Conservation (phyloP, 2,888 invertebrate species). For the Phaedon cochleariae region DNA sequence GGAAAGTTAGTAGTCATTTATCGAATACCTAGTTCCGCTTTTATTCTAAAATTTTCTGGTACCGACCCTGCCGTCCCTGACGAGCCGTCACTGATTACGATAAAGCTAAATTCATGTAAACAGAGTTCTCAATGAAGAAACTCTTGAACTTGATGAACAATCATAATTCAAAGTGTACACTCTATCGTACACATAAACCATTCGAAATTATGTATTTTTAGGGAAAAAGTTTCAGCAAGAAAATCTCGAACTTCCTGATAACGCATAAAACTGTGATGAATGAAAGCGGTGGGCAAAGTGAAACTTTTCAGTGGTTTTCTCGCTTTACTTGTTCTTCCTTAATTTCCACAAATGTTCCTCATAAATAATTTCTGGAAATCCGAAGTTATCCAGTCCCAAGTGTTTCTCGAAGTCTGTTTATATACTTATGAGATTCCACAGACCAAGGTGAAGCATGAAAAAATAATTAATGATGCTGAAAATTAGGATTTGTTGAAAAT, state of each 20-base stretch:
- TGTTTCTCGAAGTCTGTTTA: slow-evolving; percentile 12
- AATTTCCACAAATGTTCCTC: slow-evolving; percentile 58
- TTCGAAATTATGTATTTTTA: slow-evolving; percentile 48
- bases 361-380: slow-evolving; percentile 48
- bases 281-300: slow-evolving; percentile 52
- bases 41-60: too few species aligned
- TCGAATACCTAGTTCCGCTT: too few species aligned
- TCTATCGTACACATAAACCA: slow-evolving; percentile 40
- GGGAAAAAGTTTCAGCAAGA: slow-evolving; percentile 40
- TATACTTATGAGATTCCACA: slow-evolving; percentile 3
- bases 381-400: background rate
- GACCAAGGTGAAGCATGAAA: background rate
- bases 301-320: slow-evolving; percentile 55
- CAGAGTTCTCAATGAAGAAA: too few species aligned
- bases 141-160: slow-evolving; percentile 16
- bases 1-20: too few species aligned
- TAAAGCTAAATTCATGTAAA: too few species aligned
- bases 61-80: too few species aligned
- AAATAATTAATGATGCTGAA: background rate
- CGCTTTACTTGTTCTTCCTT: slow-evolving; percentile 54
- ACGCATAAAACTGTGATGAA: slow-evolving; percentile 56
- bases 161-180: slow-evolving; percentile 5
- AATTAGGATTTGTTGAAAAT: background rate
- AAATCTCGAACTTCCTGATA: slow-evolving; percentile 51
- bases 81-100: too few species aligned